phyloP scores from a whole-genome alignment of 2,888 invertebrate species.

The Ichneumoninae sp. region DNA sequence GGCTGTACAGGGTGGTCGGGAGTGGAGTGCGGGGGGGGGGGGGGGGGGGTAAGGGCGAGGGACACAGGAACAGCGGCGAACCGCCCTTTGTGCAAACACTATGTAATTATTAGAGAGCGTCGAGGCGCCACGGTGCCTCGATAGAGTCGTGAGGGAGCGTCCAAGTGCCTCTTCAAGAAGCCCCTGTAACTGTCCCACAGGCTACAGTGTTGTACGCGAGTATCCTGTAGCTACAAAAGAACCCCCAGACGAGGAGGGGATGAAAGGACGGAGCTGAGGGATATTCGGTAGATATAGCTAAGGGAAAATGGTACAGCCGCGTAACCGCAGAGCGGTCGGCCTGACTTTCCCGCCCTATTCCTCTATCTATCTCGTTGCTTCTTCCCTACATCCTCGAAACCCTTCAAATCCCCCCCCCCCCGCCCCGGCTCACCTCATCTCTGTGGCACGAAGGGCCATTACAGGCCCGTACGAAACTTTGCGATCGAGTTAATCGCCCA shows the following conservation, averaged over 20 bases:
- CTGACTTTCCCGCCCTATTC: constrained; percentile 41
- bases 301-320: constrained; percentile 35
- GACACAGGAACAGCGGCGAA: constrained; percentile 25
- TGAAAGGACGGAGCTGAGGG: background rate
- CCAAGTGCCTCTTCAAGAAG: constrained; percentile 72
- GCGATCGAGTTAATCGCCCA: constrained; percentile 61
- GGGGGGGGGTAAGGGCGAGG: background rate
- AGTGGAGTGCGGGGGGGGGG: background rate
- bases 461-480: constrained; percentile 59
- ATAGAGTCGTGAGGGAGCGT: constrained; percentile 53
- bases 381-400: constrained; percentile 15
- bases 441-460: constrained; percentile 53
- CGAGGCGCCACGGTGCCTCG: constrained; percentile 41
- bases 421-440: background rate
- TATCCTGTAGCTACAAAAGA: constrained; percentile 31
- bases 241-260: constrained; percentile 15
- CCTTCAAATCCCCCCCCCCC: background rate
- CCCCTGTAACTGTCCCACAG: constrained; percentile 59
- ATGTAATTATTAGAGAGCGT: constrained; percentile 58
- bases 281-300: constrained; percentile 18
- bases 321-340: constrained; percentile 54
- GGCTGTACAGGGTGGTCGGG: background rate
- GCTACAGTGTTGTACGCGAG: constrained; percentile 27
- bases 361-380: constrained; percentile 28
- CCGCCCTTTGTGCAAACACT: constrained; percentile 61